phyloP scores from a whole-genome alignment of 35 echinoderm and acorn worm genomes.

The Heliocidaris erythrogramma region DNA sequence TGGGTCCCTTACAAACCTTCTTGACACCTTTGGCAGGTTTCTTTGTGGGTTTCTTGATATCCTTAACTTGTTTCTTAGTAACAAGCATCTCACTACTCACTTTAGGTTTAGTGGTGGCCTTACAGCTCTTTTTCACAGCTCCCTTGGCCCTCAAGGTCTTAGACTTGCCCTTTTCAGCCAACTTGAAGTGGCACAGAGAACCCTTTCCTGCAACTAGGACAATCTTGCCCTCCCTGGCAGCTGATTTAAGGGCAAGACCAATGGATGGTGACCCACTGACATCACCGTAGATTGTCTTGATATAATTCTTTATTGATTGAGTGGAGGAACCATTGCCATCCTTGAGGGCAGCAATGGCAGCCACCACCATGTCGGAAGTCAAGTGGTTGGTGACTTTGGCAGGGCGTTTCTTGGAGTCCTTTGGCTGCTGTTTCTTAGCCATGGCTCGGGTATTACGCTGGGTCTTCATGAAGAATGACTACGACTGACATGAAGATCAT shows the following conservation, averaged over 20 bases:
- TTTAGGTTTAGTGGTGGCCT: background rate
- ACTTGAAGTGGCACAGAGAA: conserved; percentile 38
- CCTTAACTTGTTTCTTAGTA: background rate
- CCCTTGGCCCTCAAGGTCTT: background rate
- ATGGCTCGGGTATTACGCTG: background rate
- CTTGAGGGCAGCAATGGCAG: conserved; percentile 59
- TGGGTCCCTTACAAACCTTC: background rate
- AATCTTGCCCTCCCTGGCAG: background rate
- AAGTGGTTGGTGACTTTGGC: background rate
- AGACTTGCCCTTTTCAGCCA: conserved; percentile 20
- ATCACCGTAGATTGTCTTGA: conserved; percentile 20
- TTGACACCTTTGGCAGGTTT: background rate
- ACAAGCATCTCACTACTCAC: background rate
- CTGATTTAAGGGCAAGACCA: background rate
- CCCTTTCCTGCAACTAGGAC: background rate
- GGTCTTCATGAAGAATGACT: background rate
- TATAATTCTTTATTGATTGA: conserved; percentile 73
- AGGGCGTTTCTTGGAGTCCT: background rate
- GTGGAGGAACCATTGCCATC: conserved; percentile 56
- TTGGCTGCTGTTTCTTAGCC: conserved; percentile 1
- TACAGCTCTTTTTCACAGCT: background rate
- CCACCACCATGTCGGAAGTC: conserved; percentile 40
- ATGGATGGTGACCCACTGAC: background rate
- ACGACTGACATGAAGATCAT: background rate
- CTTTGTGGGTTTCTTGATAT: background rate